These are phyloP conservation scores for Sebastes oblongus DNA, from an alignment of 2,797 vertebrate species.

Conservation along the genomic window DNA sequence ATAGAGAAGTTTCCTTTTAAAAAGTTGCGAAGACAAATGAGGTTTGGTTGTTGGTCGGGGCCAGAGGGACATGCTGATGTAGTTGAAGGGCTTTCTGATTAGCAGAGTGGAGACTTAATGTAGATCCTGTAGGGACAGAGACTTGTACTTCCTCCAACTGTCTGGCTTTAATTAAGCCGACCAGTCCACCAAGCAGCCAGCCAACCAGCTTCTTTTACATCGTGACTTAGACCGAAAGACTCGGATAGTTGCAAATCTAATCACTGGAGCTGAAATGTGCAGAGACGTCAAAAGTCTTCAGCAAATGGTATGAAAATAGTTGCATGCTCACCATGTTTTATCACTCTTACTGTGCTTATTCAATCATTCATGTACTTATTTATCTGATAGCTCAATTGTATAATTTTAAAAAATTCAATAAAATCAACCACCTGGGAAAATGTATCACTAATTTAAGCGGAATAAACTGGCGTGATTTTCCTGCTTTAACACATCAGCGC, in stretches of 20 bases:
- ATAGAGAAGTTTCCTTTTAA: conserved; percentile 4
- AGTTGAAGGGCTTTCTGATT: conserved; percentile 65
- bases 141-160: conserved; percentile 64
- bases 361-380: not conserved
- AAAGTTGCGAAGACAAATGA: conserved; percentile 40
- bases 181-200: conserved; percentile 38
- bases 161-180: conserved; percentile 76
- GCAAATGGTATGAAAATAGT: not conserved
- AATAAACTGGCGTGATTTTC: conserved; percentile 35
- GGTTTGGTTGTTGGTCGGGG: conserved; percentile 32
- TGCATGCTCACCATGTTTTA: conserved; percentile 1
- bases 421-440: conserved; percentile 10
- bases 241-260: conserved; percentile 5
- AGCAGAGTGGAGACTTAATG: conserved; percentile 57
- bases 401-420: not conserved
- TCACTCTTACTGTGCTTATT: not conserved
- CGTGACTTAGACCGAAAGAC: conserved; percentile 4
- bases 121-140: conserved; percentile 60
- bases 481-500: conserved; percentile 31
- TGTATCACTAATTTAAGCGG: conserved; percentile 33
- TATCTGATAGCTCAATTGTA: conserved; percentile 10
- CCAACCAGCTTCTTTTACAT: conserved; percentile 36
- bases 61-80: conserved; percentile 54
- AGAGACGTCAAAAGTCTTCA: not conserved
- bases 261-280: conserved; percentile 3